phyloP scores from a whole-genome alignment of 2,888 invertebrate genomes.

The Tachina grossa region DNA sequence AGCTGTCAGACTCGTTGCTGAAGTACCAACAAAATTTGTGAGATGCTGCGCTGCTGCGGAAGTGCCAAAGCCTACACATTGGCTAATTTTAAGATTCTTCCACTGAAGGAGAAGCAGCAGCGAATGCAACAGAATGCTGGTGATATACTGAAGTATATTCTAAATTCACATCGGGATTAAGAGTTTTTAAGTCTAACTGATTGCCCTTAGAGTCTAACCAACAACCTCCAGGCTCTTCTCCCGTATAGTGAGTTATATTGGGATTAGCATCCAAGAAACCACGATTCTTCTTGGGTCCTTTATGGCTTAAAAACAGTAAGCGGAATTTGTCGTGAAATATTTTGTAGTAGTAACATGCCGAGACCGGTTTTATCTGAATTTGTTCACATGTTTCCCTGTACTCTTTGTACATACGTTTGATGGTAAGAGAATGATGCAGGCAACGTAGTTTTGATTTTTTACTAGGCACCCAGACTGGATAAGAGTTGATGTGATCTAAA shows the following conservation, averaged over 20 bases:
- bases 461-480: conserved; percentile 73
- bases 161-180: conserved; percentile 45
- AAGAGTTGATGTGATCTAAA: conserved; percentile 71
- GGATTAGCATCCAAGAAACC: conserved; percentile 68
- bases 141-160: background rate
- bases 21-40: conserved; percentile 56
- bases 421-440: conserved; percentile 72
- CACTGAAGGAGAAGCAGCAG: background rate
- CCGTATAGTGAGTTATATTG: conserved; percentile 72
- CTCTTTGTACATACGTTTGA: conserved; percentile 72
- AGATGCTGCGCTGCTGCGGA: conserved; percentile 58
- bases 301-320: conserved; percentile 68
- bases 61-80: conserved; percentile 57
- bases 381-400: conserved; percentile 67
- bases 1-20: background rate
- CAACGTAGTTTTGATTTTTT: conserved; percentile 72
- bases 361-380: conserved; percentile 62
- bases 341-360: conserved; percentile 67
- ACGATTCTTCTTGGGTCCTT: conserved; percentile 53
- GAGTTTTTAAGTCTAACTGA: conserved; percentile 27
- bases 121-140: background rate
- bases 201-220: conserved; percentile 66
- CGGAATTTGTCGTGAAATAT: conserved; percentile 72
- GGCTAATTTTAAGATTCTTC: conserved; percentile 47
- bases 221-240: conserved; percentile 72